Base-by-base conservation (phyloP, 2,113 vertebrate species). In the Eulacestoma nigropectus region DNA sequence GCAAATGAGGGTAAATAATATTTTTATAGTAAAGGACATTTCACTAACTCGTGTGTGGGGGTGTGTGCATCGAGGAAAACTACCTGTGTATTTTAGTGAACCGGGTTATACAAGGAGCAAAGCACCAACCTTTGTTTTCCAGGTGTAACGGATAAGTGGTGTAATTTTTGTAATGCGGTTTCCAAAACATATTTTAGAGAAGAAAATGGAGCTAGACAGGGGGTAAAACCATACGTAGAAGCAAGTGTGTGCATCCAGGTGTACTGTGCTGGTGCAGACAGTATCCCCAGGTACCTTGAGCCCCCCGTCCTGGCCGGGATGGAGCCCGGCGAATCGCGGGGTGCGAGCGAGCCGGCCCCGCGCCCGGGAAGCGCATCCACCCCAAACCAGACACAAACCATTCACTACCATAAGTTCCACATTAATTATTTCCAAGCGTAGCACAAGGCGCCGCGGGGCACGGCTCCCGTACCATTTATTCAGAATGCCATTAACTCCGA, bases 401-500 rank as follows among this genome's bases (percentile, higher is more conserved):
- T 15, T 6, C 33, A 9, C 15, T 6, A 9, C 62, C 32, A 0
- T 8, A 22, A n/a, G 60, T n/a, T 30, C 26, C 56, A 60, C 72
- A 25, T 2, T 1, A 26, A 47, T 37, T 29, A 18, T 26, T 75
- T 26, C 4, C 10, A 16, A 62, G 52, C 3, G 65, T 1, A 11
- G 47, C 56, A 22, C 39, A 7, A 27, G 37, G 60, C 11, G 19
- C 35, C n/a, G 33, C 21, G 19, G 46, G 33, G 64, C 55, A 50
- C 64, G 27, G 7, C 63, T 60, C 20, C 13, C 7, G 22, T 25
- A 4, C 35, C 9, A 9, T 53, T 9, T 23, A 25, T 26, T 21
- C 25, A 1, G 41, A 32, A 42, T 8, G 3, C 39, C 1, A 0
- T 5, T 13, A 13, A 9, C 8, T 4, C 16, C 14, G 1, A 15